phyloP scores from a whole-genome alignment of 2,113 vertebrate species.

The Hyaena hyaena region DNA sequence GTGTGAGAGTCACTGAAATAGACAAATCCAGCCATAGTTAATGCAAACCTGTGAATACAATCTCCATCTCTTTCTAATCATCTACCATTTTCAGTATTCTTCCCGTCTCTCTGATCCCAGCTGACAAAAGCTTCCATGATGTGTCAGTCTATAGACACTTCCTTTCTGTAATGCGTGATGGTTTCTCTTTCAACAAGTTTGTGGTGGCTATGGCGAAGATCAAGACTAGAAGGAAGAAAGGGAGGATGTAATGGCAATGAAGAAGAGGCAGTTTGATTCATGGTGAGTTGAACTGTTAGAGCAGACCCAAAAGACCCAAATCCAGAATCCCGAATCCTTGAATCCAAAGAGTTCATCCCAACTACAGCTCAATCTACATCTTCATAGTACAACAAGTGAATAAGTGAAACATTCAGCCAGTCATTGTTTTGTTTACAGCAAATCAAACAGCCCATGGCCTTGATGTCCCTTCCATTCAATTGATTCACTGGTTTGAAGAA shows the following conservation, averaged over 20 bases:
- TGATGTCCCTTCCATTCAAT: background rate
- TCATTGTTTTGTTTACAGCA: background rate
- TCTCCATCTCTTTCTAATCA: background rate
- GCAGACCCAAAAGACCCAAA: background rate
- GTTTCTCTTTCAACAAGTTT: background rate
- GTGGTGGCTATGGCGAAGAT: background rate
- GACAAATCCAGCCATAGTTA: background rate
- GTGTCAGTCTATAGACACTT: background rate
- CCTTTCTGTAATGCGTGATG: background rate
- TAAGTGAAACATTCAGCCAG: background rate
- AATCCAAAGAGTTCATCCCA: background rate
- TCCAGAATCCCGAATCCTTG: background rate
- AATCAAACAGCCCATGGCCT: background rate
- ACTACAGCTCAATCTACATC: background rate
- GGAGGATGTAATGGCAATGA: background rate
- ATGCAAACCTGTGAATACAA: background rate
- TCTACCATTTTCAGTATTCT: background rate
- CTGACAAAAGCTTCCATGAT: background rate
- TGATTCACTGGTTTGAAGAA: background rate
- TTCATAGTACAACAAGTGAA: background rate
- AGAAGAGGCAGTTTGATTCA: background rate
- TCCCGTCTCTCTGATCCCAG: background rate
- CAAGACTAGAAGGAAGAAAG: background rate
- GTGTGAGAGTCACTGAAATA: background rate
- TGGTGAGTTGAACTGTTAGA: background rate